Base-by-base conservation (phyloP, 2,797 vertebrate species). In the Dipus sagitta region DNA sequence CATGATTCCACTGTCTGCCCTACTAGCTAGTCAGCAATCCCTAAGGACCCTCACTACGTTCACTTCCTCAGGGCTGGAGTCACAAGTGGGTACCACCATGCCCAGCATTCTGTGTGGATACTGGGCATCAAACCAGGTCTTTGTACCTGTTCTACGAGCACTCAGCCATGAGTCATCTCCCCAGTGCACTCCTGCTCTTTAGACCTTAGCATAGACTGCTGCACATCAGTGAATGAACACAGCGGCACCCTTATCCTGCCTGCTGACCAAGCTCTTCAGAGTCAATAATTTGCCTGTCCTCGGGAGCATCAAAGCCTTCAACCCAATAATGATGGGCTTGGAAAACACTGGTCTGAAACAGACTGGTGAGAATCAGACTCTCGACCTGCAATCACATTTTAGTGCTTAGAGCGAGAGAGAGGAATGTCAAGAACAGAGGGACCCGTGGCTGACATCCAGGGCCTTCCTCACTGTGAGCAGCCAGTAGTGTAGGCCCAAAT, bases 311-410 rank as follows among this genome's bases (percentile, higher is more conserved):
- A 96, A 84, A 95, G 62, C 96, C 95, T 97, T 97, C 96, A 96
- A 92, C 30, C 96, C 89, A 97, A 93, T 97, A 97, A 97, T 97
- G 96, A 98, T 65, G 88, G 96, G 95, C 82, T 97, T 90, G 88
- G 96, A 95, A 97, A 97, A 95, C 42, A 96, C 23, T 17, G 12
- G 54, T 88, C 42, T 95, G 68, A 86, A 65, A 80, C 70, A 91
- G 88, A 95, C 87, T 67, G 87, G 32, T 15, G 72, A 95, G 91
- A 95, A 90, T 95, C 80, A 71, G 95, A 32, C 90, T 94, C 96
- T 65, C 75, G 96, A 93, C 4, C 20, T 78, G 38, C 83, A 94
- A 97, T 97, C 81, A 62, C 38, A 74, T 92, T 94, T 96, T 79
- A 82, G 92, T 91, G 68, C 8, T 60, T 78, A 94, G 91, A 91